Percentiles rank a stretch among this genome's conserved stretches.
Conservation (phyloP, 2,113 vertebrate genomes). For the Camelus bactrianus region DNA sequence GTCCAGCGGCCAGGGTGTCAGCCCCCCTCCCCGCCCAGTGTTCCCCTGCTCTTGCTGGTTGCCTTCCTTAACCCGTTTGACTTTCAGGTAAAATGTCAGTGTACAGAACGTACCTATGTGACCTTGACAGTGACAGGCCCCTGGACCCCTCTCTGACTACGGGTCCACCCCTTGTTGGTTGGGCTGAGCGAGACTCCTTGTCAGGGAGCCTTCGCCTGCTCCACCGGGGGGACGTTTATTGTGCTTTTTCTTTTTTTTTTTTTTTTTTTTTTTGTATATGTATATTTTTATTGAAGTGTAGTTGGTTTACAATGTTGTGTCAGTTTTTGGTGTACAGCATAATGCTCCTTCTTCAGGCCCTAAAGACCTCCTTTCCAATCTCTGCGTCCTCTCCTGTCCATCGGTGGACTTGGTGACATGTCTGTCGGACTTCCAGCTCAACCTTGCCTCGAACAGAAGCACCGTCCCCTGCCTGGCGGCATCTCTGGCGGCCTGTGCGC, state of each 20-base stretch:
- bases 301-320: no score
- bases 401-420: conserved; percentile 99
- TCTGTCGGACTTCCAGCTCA: conserved; percentile 97
- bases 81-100: not conserved
- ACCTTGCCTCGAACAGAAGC: conserved; percentile 86
- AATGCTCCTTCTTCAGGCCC: conserved; percentile 89
- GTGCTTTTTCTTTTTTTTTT: no score
- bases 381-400: conserved; percentile 97
- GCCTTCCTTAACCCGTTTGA: not conserved
- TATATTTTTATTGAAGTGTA: no score
- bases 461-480: conserved; percentile 95
- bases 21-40: not conserved
- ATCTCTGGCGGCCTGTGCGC: conserved; percentile 97
- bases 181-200: not conserved
- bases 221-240: not conserved
- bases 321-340: no score
- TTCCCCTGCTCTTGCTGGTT: not conserved
- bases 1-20: not conserved
- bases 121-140: not conserved
- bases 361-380: conserved; percentile 98
- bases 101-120: no score
- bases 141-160: rapidly evolving
- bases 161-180: no score
- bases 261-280: no score
- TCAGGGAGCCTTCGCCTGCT: not conserved